These are phyloP conservation scores for Anhinga anhinga DNA, from an alignment of 2,113 vertebrate genomes.

Conservation along the genomic window DNA sequence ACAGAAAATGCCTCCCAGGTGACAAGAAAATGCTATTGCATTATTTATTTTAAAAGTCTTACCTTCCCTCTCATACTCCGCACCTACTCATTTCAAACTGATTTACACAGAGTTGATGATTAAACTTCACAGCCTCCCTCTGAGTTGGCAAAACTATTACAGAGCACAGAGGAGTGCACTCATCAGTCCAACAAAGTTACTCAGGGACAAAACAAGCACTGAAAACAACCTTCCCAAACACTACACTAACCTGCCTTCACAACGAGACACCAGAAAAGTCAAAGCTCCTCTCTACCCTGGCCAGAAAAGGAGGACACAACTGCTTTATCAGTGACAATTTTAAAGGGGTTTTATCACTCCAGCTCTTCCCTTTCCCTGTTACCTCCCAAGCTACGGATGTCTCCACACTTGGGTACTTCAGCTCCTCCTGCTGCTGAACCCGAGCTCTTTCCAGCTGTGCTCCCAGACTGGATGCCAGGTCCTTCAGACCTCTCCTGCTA, in stretches of 20 bases:
- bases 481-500: background rate
- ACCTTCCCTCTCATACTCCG: background rate
- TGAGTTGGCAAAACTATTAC: background rate
- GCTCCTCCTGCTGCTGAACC: slow-evolving; percentile 1
- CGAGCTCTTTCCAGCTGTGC: background rate
- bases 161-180: background rate
- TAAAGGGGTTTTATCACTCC: background rate
- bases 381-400: background rate
- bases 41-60: background rate
- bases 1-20: slow-evolving; percentile 2
- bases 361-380: background rate
- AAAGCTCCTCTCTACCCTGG: background rate
- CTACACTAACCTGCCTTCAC: background rate
- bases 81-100: slow-evolving; percentile 16
- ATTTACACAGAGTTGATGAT: slow-evolving; percentile 44
- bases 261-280: background rate
- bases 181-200: background rate
- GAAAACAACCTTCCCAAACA: background rate
- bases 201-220: background rate
- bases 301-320: background rate
- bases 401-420: background rate
- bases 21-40: background rate
- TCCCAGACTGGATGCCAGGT: slow-evolving; percentile 9
- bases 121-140: slow-evolving; percentile 14
- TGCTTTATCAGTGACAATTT: background rate